Evolutionary conservation across 1,140 invertebrate genomes (phyloP), one percentile per base, ranked within the genome.

Genomic region (Diabrotica virgifera): DNA sequence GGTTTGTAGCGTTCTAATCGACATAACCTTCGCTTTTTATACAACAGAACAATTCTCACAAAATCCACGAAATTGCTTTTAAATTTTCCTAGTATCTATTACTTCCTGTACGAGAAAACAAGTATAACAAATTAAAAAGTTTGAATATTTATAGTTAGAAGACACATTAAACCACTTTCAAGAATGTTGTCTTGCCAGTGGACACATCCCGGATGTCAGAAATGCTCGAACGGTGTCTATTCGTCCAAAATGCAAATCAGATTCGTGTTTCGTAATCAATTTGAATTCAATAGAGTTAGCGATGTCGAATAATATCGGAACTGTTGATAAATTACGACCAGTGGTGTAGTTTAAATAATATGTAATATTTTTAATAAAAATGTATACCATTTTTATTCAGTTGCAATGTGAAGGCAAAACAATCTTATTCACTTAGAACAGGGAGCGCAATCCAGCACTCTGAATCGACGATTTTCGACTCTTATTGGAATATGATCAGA

Each of bases 141-240:
- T 55, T 55, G 53, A 55, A 55, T 55, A 55, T 55, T 55, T 55
- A 55, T 55, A 13, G 10, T 35, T 55, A 24, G 53, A 55, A 13
- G 53, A 55, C 53, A 55, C 14, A 55, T 55, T 24, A 55, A 55
- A 55, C 53, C 53, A 55, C 53, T 55, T 55, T 55, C 10, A 55
- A 55, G 53, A 55, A 55, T 55, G 53, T 55, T 55, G 53, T 35
- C 36, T 35, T 11, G 36, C 14, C 53, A 55, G 14, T 55, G 36
- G 36, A 55, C 14, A 55, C 36, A 55, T 55, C n/a, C 53, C 53
- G 53, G 53, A 55, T 55, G 53, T 55, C 14, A 13, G 24, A 55
- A 55, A 55, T 55, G 53, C 53, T 55, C 14, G 5, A 55, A 55
- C 10, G 13, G 7, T 55, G 53, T 55, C 53, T n/a, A 55, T 24